These are phyloP conservation scores for Oryzias javanicus DNA, from an alignment of 2,113 vertebrate species.

Conservation along the genomic window DNA sequence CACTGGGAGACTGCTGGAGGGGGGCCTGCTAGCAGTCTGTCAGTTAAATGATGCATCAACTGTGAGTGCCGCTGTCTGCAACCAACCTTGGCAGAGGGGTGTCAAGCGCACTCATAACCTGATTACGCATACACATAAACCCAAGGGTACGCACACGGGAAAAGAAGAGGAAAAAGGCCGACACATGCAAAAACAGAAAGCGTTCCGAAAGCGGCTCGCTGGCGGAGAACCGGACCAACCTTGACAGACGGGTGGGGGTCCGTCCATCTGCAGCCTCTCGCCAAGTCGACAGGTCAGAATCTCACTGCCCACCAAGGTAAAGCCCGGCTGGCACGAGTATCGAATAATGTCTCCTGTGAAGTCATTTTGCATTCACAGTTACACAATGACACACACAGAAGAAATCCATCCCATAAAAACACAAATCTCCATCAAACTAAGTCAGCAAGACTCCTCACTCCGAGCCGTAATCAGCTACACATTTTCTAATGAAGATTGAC, in stretches of 20 bases:
- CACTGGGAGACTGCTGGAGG: constrained; percentile 26
- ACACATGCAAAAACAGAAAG: neutral
- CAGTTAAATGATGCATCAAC: constrained; percentile 62
- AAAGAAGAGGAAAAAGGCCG: neutral
- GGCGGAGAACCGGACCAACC: constrained; percentile 72
- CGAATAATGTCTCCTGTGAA: constrained; percentile 93
- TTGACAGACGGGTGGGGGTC: constrained; percentile 90
- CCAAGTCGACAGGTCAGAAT: constrained; percentile 92
- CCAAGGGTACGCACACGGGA: neutral
- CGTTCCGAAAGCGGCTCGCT: constrained; percentile 5
- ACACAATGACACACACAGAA: constrained; percentile 5
- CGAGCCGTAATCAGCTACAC: constrained; percentile 51
- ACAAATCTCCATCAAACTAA: constrained; percentile 7
- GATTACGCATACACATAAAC: neutral
- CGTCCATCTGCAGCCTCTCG: constrained; percentile 94
- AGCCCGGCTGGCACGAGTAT: constrained; percentile 93
- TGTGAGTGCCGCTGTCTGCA: constrained; percentile 41
- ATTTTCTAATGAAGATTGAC: constrained; percentile 65
- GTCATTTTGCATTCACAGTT: constrained; percentile 37
- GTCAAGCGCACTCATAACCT: constrained; percentile 11
- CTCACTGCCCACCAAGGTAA: constrained; percentile 92
- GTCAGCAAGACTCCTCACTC: constrained; percentile 38
- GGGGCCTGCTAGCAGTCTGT: constrained; percentile 39
- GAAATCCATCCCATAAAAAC: constrained; percentile 9
- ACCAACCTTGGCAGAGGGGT: constrained; percentile 43